Evolutionary conservation across 2,888 invertebrate genomes (phyloP).

Genomic region (Phyllotreta striolata): DNA sequence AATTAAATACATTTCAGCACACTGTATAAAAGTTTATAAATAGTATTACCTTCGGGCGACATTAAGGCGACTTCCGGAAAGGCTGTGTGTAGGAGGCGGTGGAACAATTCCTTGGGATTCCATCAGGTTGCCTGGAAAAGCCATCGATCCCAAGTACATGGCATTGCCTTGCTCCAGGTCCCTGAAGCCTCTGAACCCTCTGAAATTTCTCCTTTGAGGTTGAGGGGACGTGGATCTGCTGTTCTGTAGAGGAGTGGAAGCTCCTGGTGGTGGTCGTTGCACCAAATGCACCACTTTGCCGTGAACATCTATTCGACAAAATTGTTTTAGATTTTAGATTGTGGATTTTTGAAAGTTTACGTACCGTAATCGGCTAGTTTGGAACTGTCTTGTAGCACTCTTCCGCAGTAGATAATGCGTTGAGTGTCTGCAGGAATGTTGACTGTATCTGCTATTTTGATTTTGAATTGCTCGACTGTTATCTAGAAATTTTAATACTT

Average conservation of each 20-base stretch:
- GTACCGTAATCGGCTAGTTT: constrained; percentile 85
- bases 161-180: constrained; percentile 59
- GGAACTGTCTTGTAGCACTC: constrained; percentile 88
- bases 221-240: constrained; percentile 50
- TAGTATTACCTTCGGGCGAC: constrained; percentile 60
- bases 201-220: constrained; percentile 46
- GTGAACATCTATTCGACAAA: constrained; percentile 72
- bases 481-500: constrained; percentile 64
- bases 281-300: constrained; percentile 95
- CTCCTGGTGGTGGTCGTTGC: constrained; percentile 80
- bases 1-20: too few relatives aligned
- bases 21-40: too few relatives aligned
- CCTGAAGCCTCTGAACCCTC: constrained; percentile 45
- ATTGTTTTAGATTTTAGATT: too few relatives aligned
- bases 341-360: constrained; percentile 2
- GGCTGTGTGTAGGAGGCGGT: constrained; percentile 63
- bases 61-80: constrained; percentile 64
- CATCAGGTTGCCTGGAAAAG: constrained; percentile 64
- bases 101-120: constrained; percentile 61
- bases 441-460: constrained; percentile 78
- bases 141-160: constrained; percentile 68
- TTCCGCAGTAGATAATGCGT: constrained; percentile 93
- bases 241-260: constrained; percentile 45
- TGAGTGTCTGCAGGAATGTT: constrained; percentile 83
- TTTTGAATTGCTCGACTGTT: constrained; percentile 83